Conservation (phyloP, 2,113 vertebrate genomes). For the Percopsis transmontana region DNA sequence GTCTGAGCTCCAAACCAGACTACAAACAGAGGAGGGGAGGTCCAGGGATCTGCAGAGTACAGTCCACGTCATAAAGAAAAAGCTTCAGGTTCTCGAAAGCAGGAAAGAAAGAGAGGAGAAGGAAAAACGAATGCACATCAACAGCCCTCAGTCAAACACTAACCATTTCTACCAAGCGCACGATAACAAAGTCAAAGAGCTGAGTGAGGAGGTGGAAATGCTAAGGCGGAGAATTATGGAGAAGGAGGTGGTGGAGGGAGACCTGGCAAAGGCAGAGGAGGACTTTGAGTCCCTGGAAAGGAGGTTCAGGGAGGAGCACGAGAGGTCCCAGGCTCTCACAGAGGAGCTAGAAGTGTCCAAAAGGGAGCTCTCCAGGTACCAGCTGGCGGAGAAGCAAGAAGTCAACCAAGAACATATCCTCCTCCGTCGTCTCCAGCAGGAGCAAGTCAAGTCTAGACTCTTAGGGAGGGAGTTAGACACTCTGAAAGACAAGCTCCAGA, state of each 20-base stretch:
- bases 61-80: conserved; percentile 85
- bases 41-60: conserved; percentile 87
- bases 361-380: conserved; percentile 87
- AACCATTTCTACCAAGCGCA: conserved; percentile 81
- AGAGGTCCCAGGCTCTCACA: conserved; percentile 81
- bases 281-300: conserved; percentile 87
- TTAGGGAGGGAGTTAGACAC: conserved; percentile 88
- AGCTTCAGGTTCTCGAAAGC: conserved; percentile 89
- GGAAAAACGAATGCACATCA: conserved; percentile 77
- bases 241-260: conserved; percentile 89
- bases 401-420: conserved; percentile 88
- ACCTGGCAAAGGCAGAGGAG: conserved; percentile 88
- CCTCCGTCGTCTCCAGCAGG: conserved; percentile 89
- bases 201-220: conserved; percentile 89
- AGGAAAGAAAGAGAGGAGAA: conserved; percentile 87
- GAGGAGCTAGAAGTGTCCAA: conserved; percentile 87
- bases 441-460: conserved; percentile 90
- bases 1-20: conserved; percentile 86
- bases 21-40: conserved; percentile 88
- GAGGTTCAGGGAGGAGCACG: conserved; percentile 83
- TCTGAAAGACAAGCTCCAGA: conserved; percentile 92
- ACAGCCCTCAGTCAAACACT: conserved; percentile 68
- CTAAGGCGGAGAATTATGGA: conserved; percentile 88
- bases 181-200: conserved; percentile 94
- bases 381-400: conserved; percentile 89